Base-by-base conservation (phyloP, 2,113 vertebrate genomes). In the Progne subis region DNA sequence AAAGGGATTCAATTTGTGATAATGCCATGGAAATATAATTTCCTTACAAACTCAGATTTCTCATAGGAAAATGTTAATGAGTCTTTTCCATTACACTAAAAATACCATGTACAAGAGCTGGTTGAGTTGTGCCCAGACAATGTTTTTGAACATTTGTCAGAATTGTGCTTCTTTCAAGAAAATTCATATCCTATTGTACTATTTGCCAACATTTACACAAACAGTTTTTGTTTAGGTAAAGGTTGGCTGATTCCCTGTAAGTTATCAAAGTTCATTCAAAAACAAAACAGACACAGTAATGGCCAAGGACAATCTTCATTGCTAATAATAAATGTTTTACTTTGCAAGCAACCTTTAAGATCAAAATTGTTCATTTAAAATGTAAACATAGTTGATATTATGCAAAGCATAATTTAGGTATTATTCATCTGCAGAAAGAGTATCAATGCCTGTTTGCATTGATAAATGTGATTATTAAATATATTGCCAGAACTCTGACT, bases 51-150 rank as follows among this genome's bases (percentile, higher is more conserved):
- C 60, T 81, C 72, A 68, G 56, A 81, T 96, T 95, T 96, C 90
- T 97, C 92, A 80, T 29, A 96, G 89, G 86, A 95, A 96, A 97
- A 97, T 95, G 94, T 92, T 95, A 97, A 96, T 94, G 94, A 94
- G 37, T 90, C 94, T 97, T 97, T 97, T 94, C 93, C 91, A 52
- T 87, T 95, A 56, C 75, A 91, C n/a, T 82, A 60, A 94, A 97
- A 87, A 87, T 55, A 85, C 31, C 37, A 7, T 96, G 75, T n/a
- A 70, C 86, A 34, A 82, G 80, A 92, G 44, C 53, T 81, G 82
- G 60, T 72, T 93, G 93, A 94, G 50, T 92, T 88, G 92, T 83
- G 49, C 92, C 64, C 68, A 81, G 81, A 82, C 64, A 86, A 20
- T 29, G 20, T 74, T 96, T 75, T 79, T 61, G 31, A 93, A 71